Conservation (phyloP, 2,797 vertebrate species). For the Neostethus bicornis region DNA sequence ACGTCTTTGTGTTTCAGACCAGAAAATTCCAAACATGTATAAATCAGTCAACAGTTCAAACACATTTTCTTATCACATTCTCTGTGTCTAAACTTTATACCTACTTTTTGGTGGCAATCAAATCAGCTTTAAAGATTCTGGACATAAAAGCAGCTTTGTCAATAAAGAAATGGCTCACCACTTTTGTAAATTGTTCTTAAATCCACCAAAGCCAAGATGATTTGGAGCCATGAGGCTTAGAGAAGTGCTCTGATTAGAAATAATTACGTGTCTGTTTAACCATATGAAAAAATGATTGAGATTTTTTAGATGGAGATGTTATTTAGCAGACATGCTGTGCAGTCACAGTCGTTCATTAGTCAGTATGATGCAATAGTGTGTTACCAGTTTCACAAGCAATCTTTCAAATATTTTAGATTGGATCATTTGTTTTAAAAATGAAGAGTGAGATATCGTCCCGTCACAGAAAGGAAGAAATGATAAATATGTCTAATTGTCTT, state of each 20-base stretch:
- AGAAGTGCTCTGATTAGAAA: constrained; percentile 55
- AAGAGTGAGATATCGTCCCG: constrained; percentile 27
- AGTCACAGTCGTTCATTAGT: constrained; percentile 45
- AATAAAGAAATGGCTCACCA: constrained; percentile 14
- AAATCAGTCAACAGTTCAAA: not conserved
- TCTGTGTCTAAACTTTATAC: too few relatives aligned
- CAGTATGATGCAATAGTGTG: constrained; percentile 26
- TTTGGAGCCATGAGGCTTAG: constrained; percentile 27
- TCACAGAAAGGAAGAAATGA: constrained; percentile 10
- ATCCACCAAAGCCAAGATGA: constrained; percentile 40
- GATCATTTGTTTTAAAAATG: constrained; percentile 52
- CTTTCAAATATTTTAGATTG: constrained; percentile 50
- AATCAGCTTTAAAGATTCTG: not conserved
- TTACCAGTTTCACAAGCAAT: constrained; percentile 33
- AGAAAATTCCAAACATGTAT: not conserved
- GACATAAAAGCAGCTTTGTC: constrained; percentile 36
- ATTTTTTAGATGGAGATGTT: constrained; percentile 31
- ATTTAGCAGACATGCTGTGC: constrained; percentile 23
- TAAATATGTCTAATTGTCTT: too few relatives aligned
- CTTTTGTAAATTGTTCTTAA: constrained; percentile 44
- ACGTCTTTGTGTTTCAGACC: constrained; percentile 17
- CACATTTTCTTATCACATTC: too few relatives aligned
- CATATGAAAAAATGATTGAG: constrained; percentile 36
- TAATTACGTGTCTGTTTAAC: constrained; percentile 33
- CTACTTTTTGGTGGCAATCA: not conserved